A percentile compares a stretch with the other conserved stretches of the same genome.
Conservation (phyloP, 2,888 invertebrate genomes). For the Lithophane leautieri region DNA sequence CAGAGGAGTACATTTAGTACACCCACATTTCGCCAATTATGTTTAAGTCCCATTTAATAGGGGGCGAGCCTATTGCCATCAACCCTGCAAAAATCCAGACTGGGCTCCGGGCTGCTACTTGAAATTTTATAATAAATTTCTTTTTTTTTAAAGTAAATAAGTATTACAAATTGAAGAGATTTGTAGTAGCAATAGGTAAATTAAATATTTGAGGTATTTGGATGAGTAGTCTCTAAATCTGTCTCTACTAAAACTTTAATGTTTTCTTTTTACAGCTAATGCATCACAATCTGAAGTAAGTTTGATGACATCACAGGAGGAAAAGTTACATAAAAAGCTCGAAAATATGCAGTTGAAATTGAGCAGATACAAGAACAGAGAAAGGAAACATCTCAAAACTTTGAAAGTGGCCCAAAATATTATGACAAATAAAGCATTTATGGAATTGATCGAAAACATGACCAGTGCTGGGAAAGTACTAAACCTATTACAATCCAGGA, state of each 20-base stretch:
- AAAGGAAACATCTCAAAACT: background rate
- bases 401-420: background rate
- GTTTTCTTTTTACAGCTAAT: slow-evolving; percentile 7
- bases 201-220: background rate
- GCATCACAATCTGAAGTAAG: background rate
- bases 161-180: no score
- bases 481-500: slow-evolving; percentile 14
- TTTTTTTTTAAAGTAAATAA: no score
- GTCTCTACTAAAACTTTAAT: background rate
- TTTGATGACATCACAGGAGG: background rate
- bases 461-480: slow-evolving; percentile 4
- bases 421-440: background rate
- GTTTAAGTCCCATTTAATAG: no score
- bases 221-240: background rate
- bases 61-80: no score
- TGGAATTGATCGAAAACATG: slow-evolving; percentile 7
- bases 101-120: no score
- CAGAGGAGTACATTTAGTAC: background rate
- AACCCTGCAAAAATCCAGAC: no score
- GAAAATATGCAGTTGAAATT: slow-evolving; percentile 7
- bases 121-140: no score
- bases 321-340: slow-evolving; percentile 2
- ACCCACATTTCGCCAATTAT: no score
- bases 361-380: slow-evolving; percentile 11
- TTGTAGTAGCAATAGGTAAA: no score